Conservation (phyloP, 2,797 vertebrate genomes). For the Smutsia gigantea region DNA sequence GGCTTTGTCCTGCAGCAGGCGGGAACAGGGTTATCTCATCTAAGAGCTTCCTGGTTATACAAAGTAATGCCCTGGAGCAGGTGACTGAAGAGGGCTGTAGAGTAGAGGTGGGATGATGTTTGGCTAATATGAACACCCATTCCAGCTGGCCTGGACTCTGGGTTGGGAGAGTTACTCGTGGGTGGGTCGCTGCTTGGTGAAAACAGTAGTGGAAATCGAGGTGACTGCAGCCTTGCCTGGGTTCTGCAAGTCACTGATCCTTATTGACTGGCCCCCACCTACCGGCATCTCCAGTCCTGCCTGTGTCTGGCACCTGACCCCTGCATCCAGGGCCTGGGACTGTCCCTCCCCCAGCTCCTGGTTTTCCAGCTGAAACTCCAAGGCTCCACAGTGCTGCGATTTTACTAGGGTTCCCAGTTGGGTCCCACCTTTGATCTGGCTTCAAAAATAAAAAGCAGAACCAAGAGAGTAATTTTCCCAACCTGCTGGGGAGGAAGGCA, state of each 20-base stretch:
- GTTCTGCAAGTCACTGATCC: neutral
- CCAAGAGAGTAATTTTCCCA: constrained; percentile 74
- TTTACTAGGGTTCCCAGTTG: constrained; percentile 82
- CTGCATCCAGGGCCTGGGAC: neutral
- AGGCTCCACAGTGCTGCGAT: constrained; percentile 72
- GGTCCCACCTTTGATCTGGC: constrained; percentile 83
- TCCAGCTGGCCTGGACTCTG: neutral
- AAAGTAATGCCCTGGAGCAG: neutral
- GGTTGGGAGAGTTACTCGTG: neutral
- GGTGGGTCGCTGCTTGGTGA: neutral
- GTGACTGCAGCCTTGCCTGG: neutral
- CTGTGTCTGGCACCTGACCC: neutral
- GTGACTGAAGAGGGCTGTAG: neutral
- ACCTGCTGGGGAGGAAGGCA: constrained; percentile 71
- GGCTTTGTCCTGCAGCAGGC: neutral
- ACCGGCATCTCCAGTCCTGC: neutral
- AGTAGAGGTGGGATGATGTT: neutral
- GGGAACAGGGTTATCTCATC: neutral
- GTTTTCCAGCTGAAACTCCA: constrained; percentile 72
- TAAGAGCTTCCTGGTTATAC: neutral
- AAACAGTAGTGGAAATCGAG: neutral
- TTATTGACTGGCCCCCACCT: neutral
- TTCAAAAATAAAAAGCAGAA: constrained; percentile 80
- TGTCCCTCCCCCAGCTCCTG: constrained; percentile 14
- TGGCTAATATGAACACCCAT: neutral